A percentile compares a stretch with the other conserved stretches of the same genome.
These are phyloP conservation scores for Cyprinodon brontotheroides DNA, from an alignment of 2,113 vertebrate genomes.

Conservation along the genomic window DNA sequence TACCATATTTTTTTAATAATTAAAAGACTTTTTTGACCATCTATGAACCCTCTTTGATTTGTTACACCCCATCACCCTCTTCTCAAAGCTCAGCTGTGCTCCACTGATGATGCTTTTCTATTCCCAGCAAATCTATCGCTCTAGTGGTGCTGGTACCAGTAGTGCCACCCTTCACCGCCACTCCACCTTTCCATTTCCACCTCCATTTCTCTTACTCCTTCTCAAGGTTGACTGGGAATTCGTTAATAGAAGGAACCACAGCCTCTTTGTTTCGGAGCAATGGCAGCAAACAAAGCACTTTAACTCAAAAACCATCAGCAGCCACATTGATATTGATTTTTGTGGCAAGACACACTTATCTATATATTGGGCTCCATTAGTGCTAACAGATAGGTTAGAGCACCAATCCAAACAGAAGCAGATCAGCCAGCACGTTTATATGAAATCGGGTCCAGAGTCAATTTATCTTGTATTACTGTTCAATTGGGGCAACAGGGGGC, in stretches of 20 bases:
- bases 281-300: slow-evolving; percentile 70
- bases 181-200: slow-evolving; percentile 49
- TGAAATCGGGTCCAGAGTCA: slow-evolving; percentile 74
- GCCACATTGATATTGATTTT: slow-evolving; percentile 84
- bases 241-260: slow-evolving; percentile 53
- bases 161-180: slow-evolving; percentile 29
- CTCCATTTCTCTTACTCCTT: slow-evolving; percentile 39
- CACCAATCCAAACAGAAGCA: slow-evolving; percentile 62
- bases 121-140: slow-evolving; percentile 67
- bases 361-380: slow-evolving; percentile 80
- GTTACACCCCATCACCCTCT: slow-evolving; percentile 14
- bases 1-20: slow-evolving; percentile 17
- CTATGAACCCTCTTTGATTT: slow-evolving; percentile 10
- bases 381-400: slow-evolving; percentile 65
- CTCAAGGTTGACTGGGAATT: slow-evolving; percentile 66
- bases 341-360: slow-evolving; percentile 75
- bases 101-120: slow-evolving; percentile 40
- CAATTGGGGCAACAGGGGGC: slow-evolving; percentile 62
- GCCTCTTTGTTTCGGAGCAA: slow-evolving; percentile 56
- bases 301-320: slow-evolving; percentile 72
- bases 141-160: slow-evolving; percentile 44
- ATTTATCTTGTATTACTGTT: slow-evolving; percentile 74
- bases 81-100: slow-evolving; percentile 30
- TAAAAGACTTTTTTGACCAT: slow-evolving; percentile 33
- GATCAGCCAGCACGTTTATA: slow-evolving; percentile 62